phyloP scores from a whole-genome alignment of 2,888 invertebrate genomes.

The Alsophila aescularia region DNA sequence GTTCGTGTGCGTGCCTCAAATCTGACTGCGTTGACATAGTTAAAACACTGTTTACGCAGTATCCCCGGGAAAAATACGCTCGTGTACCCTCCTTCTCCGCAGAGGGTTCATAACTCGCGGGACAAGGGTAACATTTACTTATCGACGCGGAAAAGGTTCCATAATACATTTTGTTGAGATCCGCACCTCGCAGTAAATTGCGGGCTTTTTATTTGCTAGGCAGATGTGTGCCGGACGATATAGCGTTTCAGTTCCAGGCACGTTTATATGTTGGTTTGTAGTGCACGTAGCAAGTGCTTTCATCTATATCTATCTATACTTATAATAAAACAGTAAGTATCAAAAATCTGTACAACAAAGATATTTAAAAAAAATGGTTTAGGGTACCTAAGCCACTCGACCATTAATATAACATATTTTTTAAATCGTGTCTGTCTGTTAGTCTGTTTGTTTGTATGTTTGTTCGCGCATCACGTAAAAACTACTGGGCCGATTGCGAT shows the following conservation, averaged over 20 bases:
- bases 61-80: constrained; percentile 58
- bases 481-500: too few species aligned
- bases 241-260: constrained; percentile 51
- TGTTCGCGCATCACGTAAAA: too few species aligned
- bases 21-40: neutral
- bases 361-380: too few species aligned
- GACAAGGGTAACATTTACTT: constrained; percentile 79
- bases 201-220: constrained; percentile 61
- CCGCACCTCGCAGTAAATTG: constrained; percentile 54
- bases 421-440: too few species aligned
- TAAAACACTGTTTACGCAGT: constrained; percentile 17
- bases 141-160: constrained; percentile 76
- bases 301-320: too few species aligned
- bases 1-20: neutral
- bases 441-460: too few species aligned
- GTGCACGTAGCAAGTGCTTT: too few species aligned
- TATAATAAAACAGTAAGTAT: too few species aligned
- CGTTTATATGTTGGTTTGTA: constrained; percentile 27
- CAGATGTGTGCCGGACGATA: constrained; percentile 48
- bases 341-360: too few species aligned
- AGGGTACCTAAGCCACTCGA: too few species aligned
- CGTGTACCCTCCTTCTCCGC: constrained; percentile 50
- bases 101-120: constrained; percentile 69
- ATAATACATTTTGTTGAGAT: constrained; percentile 69
- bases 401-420: too few species aligned